phyloP scores from a whole-genome alignment of 2,888 invertebrate species.

The Apotomis turbidana region DNA sequence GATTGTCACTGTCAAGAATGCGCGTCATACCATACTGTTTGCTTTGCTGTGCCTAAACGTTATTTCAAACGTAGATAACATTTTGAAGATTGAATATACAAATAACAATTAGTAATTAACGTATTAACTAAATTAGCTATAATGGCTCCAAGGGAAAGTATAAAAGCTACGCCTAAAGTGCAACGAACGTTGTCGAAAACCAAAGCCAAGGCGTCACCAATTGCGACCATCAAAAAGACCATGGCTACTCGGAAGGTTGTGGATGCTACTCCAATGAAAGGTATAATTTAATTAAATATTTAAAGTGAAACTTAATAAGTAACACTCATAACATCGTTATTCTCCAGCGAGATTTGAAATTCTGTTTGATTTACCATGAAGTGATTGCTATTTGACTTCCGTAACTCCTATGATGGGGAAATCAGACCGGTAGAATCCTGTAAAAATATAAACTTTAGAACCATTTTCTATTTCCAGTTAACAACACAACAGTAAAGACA shows the following conservation, averaged over 20 bases:
- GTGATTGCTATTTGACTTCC: no score
- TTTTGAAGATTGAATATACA: constrained; percentile 9
- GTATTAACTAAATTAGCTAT: not conserved
- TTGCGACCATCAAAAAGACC: constrained; percentile 58
- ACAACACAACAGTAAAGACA: constrained; percentile 39
- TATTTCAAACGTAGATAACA: constrained; percentile 25
- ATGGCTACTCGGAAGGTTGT: constrained; percentile 54
- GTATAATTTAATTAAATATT: constrained; percentile 43
- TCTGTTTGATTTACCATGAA: no score
- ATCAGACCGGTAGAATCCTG: no score
- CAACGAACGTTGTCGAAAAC: constrained; percentile 59
- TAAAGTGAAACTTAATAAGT: not conserved
- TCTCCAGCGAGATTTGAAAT: no score
- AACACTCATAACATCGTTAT: not conserved
- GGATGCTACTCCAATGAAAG: constrained; percentile 58
- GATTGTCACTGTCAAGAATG: constrained; percentile 6
- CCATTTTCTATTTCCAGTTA: constrained; percentile 54
- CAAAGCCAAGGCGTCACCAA: constrained; percentile 60
- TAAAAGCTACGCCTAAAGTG: constrained; percentile 61
- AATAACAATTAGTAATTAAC: constrained; percentile 17
- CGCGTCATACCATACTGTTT: constrained; percentile 12
- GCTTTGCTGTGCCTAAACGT: constrained; percentile 5
- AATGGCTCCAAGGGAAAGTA: constrained; percentile 70
- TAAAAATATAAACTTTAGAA: not conserved
- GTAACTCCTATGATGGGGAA: no score